Conservation (phyloP, 2,113 vertebrate genomes). For the Malurus melanocephalus region DNA sequence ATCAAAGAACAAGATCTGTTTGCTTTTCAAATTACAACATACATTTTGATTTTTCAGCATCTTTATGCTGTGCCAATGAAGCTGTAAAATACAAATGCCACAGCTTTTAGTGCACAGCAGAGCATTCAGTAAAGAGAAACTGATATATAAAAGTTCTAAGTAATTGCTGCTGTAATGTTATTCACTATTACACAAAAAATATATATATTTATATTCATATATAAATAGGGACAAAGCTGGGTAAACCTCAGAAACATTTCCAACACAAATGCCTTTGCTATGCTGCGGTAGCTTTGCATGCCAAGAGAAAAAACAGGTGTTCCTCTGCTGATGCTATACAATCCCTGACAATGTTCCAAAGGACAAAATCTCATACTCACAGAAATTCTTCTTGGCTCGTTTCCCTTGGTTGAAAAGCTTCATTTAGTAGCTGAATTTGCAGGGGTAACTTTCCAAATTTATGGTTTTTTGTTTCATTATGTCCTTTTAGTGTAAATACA, state of each 20-base stretch:
- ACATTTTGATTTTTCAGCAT: neutral
- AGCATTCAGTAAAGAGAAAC: neutral
- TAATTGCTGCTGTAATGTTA: neutral
- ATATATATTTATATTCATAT: neutral
- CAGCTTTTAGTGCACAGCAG: neutral
- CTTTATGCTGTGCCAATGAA: neutral
- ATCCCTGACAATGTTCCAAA: neutral
- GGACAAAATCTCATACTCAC: constrained; percentile 40
- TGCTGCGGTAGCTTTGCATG: neutral
- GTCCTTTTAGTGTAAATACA: neutral
- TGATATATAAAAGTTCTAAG: neutral
- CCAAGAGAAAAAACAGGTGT: neutral
- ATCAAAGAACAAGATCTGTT: neutral
- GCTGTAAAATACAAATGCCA: neutral
- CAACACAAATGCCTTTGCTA: neutral
- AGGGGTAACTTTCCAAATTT: neutral
- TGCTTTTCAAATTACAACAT: neutral
- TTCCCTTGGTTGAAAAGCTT: neutral
- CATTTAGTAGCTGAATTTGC: neutral
- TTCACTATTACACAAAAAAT: neutral
- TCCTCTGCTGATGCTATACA: neutral
- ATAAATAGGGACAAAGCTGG: neutral
- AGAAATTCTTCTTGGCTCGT: neutral
- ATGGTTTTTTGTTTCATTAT: neutral
- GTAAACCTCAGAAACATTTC: neutral